Conservation (phyloP, 2,113 vertebrate species). For the Epinephelus lanceolatus region DNA sequence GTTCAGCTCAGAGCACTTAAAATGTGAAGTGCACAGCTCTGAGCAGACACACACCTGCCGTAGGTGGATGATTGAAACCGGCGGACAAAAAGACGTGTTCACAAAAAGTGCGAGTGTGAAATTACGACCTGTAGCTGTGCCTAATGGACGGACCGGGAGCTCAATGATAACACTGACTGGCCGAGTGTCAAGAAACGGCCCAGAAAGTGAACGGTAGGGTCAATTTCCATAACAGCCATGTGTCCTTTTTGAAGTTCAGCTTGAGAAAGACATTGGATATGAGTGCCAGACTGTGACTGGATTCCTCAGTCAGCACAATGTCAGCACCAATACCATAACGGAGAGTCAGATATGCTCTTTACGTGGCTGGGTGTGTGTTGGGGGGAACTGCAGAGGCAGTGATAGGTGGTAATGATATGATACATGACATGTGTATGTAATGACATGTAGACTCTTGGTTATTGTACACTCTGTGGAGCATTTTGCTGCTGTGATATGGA, state of each 20-base stretch:
- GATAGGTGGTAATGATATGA: constrained; percentile 17
- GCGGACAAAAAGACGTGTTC: constrained; percentile 8
- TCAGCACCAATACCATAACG: not conserved
- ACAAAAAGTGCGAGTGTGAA: constrained; percentile 4
- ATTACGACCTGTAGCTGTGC: not conserved
- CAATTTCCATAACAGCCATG: not conserved
- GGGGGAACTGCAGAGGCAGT: not conserved
- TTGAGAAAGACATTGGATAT: not conserved
- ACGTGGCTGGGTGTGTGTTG: not conserved
- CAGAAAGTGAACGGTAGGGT: not conserved
- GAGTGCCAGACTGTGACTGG: not conserved
- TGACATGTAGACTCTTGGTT: not conserved
- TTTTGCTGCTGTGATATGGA: not conserved
- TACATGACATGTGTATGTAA: constrained; percentile 16
- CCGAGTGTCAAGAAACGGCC: not conserved
- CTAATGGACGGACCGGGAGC: not conserved
- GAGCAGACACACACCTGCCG: not conserved
- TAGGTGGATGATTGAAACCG: constrained; percentile 33
- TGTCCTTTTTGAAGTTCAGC: constrained; percentile 12
- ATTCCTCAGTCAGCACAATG: constrained; percentile 15
- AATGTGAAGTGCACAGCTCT: not conserved
- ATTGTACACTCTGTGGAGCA: not conserved
- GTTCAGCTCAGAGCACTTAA: not conserved
- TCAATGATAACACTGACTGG: not conserved
- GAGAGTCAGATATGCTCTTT: not conserved